Conservation (phyloP, 1,140 invertebrate species). For the Diachasma alloeum region DNA sequence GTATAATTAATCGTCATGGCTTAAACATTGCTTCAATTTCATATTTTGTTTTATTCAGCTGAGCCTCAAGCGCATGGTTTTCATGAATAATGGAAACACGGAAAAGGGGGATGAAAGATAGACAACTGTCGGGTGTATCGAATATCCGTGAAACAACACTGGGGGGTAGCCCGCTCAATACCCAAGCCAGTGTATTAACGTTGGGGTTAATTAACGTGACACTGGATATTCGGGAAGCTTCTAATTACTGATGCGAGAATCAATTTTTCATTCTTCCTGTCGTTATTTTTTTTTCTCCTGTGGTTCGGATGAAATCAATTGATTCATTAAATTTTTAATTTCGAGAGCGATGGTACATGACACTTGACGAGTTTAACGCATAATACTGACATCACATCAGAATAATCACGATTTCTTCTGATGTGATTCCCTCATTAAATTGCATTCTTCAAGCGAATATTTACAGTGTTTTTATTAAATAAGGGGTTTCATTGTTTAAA, state of each 20-base stretch:
- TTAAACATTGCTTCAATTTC: not conserved
- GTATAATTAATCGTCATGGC: too few relatives aligned
- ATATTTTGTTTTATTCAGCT: not conserved
- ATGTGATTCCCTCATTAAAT: too few relatives aligned
- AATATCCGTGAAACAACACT: not conserved
- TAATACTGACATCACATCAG: too few relatives aligned
- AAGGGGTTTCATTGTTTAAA: too few relatives aligned
- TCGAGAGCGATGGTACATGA: not conserved
- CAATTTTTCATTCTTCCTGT: not conserved
- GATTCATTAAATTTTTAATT: not conserved
- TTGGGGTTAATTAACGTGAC: not conserved
- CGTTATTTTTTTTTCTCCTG: not conserved
- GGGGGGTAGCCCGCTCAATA: not conserved
- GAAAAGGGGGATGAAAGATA: not conserved
- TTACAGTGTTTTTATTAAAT: too few relatives aligned
- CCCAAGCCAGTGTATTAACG: not conserved
- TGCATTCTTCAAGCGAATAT: too few relatives aligned
- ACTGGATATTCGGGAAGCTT: not conserved
- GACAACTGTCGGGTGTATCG: not conserved
- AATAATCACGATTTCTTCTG: not conserved
- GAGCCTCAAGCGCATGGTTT: not conserved
- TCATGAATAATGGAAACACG: constrained; percentile 1
- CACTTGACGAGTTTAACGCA: not conserved
- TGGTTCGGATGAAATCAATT: not conserved
- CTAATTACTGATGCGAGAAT: constrained; percentile 9